Conservation (phyloP, 2,797 vertebrate species). For the Cynodonichthys magdalenae region DNA sequence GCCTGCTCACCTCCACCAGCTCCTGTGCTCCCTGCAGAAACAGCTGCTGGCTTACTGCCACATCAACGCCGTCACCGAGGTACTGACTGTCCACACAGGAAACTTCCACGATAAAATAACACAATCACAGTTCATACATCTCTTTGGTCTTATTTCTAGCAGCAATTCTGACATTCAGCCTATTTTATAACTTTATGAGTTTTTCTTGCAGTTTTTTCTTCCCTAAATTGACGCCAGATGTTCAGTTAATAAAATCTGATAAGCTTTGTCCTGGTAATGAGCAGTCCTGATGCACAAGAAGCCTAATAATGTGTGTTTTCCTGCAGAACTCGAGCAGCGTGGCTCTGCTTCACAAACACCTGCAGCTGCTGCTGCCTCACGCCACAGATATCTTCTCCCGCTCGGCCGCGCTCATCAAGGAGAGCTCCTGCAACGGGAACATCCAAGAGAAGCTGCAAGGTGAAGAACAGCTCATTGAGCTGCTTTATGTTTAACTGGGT, state of each 20-base stretch:
- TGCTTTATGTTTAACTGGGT: no score
- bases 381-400: constrained; percentile 95
- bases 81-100: constrained; percentile 42
- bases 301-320: background rate
- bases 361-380: constrained; percentile 94
- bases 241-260: background rate
- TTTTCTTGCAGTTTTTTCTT: no score
- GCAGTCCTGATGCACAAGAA: background rate
- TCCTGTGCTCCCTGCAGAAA: constrained; percentile 96
- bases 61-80: constrained; percentile 92
- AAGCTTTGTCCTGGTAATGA: no score
- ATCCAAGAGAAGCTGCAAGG: constrained; percentile 93
- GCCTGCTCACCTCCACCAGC: constrained; percentile 95
- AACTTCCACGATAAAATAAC: no score
- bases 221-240: no score
- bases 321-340: constrained; percentile 94
- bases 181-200: no score
- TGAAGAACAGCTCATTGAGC: constrained; percentile 46
- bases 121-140: no score
- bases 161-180: background rate
- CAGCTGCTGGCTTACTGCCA: constrained; percentile 96
- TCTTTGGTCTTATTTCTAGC: no score
- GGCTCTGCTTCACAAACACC: constrained; percentile 95
- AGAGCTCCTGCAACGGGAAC: constrained; percentile 95
- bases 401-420: constrained; percentile 89